Evolutionary conservation across 2,113 vertebrate genomes (phyloP).

Genomic region (Microtus montanus): DNA sequence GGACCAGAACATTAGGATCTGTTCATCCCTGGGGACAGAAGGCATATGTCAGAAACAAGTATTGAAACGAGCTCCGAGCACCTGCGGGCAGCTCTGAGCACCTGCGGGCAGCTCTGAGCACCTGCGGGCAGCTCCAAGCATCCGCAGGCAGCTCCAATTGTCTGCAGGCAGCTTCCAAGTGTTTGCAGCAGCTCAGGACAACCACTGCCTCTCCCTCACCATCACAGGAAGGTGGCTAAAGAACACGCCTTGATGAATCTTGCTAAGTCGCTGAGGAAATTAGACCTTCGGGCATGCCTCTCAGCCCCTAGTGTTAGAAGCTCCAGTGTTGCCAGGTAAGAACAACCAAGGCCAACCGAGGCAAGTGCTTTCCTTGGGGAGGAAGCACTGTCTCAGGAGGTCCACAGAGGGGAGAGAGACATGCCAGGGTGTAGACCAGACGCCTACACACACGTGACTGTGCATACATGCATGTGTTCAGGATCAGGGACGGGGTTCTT

Average conservation of each 20-base stretch:
- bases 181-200: not conserved
- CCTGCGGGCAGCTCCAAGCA: not conserved
- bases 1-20: not conserved
- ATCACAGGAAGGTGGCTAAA: not conserved
- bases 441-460: not conserved
- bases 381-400: not conserved
- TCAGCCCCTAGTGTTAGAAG: not conserved
- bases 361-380: not conserved
- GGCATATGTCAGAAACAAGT: not conserved
- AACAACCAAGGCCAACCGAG: not conserved
- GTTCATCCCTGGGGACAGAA: not conserved
- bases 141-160: not conserved
- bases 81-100: not conserved
- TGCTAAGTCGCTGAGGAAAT: conserved; percentile 13
- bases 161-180: not conserved
- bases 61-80: not conserved
- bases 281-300: not conserved
- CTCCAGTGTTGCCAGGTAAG: not conserved
- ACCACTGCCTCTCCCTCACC: rapidly evolving
- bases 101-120: not conserved
- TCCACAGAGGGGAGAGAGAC: not conserved
- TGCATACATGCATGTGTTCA: not conserved
- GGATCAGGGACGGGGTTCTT: not conserved
- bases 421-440: not conserved
- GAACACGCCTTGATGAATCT: not conserved